These are phyloP conservation scores for Caloenas nicobarica DNA, from an alignment of 2,113 vertebrate species.

Conservation along the genomic window DNA sequence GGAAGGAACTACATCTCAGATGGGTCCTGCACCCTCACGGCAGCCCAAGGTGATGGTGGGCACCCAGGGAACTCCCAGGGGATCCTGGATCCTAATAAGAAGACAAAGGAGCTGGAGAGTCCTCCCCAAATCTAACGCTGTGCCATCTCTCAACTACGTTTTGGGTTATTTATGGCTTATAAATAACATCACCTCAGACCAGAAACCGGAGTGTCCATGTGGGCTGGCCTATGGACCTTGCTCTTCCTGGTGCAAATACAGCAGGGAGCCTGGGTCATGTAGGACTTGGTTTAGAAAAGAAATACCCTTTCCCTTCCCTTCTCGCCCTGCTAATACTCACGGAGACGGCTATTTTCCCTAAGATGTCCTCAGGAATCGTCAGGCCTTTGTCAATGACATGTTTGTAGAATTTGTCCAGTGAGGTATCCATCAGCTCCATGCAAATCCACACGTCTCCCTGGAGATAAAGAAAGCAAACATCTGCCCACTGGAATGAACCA, in stretches of 20 bases:
- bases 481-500: not conserved
- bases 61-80: not conserved
- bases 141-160: fast-evolving
- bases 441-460: constrained; percentile 99
- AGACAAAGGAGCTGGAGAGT: not conserved
- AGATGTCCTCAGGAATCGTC: constrained; percentile 92
- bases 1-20: not conserved
- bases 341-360: constrained; percentile 95
- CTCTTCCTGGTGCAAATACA: not conserved
- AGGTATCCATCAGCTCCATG: constrained; percentile 99
- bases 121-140: not conserved
- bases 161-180: not conserved
- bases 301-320: not conserved
- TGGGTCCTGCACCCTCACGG: not conserved
- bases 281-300: not conserved
- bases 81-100: not conserved
- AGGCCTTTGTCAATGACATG: constrained; percentile 92
- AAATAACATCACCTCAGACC: not conserved
- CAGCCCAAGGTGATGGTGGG: not conserved
- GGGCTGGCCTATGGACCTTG: not conserved
- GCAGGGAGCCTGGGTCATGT: not conserved
- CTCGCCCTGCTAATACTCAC: constrained; percentile 74
- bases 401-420: constrained; percentile 98
- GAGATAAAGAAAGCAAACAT: not conserved
- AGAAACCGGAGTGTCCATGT: not conserved